Percentiles rank a stretch among this genome's conserved stretches.
phyloP scores from a whole-genome alignment of 2,113 vertebrate genomes.

The Vanacampus margaritifer region DNA sequence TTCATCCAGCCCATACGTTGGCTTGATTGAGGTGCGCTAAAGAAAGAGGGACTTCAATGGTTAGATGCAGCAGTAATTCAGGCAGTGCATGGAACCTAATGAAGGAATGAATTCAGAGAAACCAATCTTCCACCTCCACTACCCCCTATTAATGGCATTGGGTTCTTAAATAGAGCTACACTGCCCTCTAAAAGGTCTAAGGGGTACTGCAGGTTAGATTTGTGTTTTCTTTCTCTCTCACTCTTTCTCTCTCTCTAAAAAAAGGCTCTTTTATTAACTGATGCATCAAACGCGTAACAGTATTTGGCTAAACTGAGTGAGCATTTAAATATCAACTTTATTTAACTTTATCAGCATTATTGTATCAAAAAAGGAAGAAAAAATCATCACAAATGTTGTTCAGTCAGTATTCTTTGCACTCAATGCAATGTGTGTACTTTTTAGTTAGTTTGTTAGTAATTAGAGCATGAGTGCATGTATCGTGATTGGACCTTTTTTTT shows the following conservation, averaged over 20 bases:
- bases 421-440: not conserved
- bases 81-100: conserved; percentile 68
- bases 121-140: conserved; percentile 36
- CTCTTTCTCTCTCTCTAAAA: conserved; percentile 6
- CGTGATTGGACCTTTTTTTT: conserved; percentile 8
- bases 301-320: conserved; percentile 2
- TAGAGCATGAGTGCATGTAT: not conserved
- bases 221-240: not conserved
- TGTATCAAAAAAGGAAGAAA: not conserved
- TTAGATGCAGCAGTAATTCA: conserved; percentile 69
- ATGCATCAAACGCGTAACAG: conserved; percentile 7
- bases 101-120: conserved; percentile 67
- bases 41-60: conserved; percentile 63
- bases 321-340: not conserved
- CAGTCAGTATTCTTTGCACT: not conserved
- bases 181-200: conserved; percentile 70
- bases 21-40: conserved; percentile 59
- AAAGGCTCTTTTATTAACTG: conserved; percentile 17
- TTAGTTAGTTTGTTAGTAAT: too few species aligned
- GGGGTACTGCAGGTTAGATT: conserved; percentile 50
- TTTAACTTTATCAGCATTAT: too few species aligned
- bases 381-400: not conserved
- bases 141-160: not conserved
- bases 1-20: conserved; percentile 50
- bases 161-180: conserved; percentile 55